phyloP scores from a whole-genome alignment of 1,140 invertebrate species.

The Solenopsis fugax region DNA sequence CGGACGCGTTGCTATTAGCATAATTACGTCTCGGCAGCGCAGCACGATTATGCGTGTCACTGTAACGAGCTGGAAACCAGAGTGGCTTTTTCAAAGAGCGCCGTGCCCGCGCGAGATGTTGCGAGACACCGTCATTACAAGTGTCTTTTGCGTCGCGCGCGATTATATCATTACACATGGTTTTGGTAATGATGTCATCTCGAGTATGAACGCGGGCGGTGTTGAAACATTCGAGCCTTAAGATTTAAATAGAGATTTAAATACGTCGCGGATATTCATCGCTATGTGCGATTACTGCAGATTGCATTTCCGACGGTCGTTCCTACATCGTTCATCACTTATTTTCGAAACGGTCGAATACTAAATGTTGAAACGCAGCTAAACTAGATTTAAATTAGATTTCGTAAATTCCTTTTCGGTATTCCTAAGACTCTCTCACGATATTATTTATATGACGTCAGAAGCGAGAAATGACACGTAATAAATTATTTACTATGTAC shows the following conservation, averaged over 20 bases:
- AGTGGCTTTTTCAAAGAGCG: slow-evolving; percentile 50
- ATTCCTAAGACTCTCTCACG: background rate
- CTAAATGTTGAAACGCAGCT: background rate
- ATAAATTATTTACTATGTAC: too few relatives aligned
- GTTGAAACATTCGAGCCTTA: slow-evolving; percentile 4
- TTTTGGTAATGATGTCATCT: slow-evolving; percentile 41
- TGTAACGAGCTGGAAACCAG: slow-evolving; percentile 39
- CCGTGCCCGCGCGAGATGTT: background rate
- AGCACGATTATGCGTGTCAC: slow-evolving; percentile 57
- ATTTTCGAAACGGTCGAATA: slow-evolving; percentile 21
- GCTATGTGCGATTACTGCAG: background rate
- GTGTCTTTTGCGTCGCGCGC: background rate
- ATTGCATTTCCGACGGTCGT: background rate
- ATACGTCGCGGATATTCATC: slow-evolving; percentile 17
- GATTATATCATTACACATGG: slow-evolving; percentile 13
- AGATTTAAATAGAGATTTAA: background rate
- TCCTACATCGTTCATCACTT: background rate
- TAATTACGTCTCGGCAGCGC: slow-evolving; percentile 58
- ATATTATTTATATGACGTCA: too few relatives aligned
- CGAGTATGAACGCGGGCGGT: background rate
- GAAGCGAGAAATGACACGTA: too few relatives aligned
- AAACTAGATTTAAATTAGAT: slow-evolving; percentile 26
- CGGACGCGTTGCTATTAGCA: slow-evolving; percentile 66
- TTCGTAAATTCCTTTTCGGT: background rate
- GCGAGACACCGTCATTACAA: slow-evolving; percentile 30